Percentiles rank a stretch among this genome's conserved stretches.
Evolutionary conservation across 2,797 vertebrate genomes (phyloP).

Genomic region (Chrysocyon brachyurus): DNA sequence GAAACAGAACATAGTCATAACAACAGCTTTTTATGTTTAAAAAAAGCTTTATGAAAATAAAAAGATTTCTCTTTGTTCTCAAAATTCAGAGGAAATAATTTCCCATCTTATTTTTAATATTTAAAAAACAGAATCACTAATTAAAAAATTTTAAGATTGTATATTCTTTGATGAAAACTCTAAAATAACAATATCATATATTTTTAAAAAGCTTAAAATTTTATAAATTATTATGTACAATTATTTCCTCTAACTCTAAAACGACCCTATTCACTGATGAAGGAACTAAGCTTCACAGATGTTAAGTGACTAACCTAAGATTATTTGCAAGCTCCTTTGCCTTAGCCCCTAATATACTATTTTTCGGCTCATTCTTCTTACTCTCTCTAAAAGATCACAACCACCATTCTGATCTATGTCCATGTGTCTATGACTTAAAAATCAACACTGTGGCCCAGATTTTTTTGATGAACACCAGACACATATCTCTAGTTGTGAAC

Average conservation of each 20-base stretch:
- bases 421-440: background rate
- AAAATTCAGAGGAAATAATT: slow-evolving; percentile 52
- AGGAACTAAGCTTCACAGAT: background rate
- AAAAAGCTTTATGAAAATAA: slow-evolving; percentile 39
- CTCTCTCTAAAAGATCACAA: background rate
- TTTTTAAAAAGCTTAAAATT: slow-evolving; percentile 49
- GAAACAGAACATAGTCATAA: slow-evolving; percentile 60
- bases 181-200: background rate
- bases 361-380: background rate
- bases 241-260: slow-evolving; percentile 51
- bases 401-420: background rate
- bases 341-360: background rate
- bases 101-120: slow-evolving; percentile 45
- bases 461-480: background rate
- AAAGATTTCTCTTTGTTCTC: slow-evolving; percentile 55
- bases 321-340: background rate
- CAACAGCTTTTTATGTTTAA: background rate
- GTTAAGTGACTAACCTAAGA: background rate
- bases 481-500: background rate
- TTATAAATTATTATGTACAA: background rate
- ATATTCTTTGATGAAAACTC: slow-evolving; percentile 45
- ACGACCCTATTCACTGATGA: background rate
- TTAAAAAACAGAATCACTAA: slow-evolving; percentile 43
- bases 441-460: background rate
- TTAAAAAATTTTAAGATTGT: background rate